Evolutionary conservation across 1,140 invertebrate species (phyloP).

Genomic region (Drosophila dunni): DNA sequence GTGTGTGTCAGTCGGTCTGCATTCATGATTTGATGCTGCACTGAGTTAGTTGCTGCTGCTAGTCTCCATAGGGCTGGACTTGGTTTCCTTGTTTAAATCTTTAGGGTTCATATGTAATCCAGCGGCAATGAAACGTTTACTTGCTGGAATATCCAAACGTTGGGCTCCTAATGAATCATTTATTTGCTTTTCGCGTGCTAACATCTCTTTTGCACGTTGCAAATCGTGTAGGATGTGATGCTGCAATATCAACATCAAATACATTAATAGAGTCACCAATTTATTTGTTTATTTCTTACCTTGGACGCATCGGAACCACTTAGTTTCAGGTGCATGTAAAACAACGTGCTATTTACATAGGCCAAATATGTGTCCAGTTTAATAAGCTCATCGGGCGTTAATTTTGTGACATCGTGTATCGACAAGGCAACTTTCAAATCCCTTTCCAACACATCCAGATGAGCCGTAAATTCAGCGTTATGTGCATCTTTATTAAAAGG

Average conservation of each 20-base stretch:
- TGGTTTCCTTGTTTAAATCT: no score
- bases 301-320: conserved; percentile 53
- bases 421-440: conserved; percentile 38
- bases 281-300: conserved; percentile 19
- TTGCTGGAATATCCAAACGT: conserved; percentile 50
- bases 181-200: conserved; percentile 60
- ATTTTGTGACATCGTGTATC: neutral
- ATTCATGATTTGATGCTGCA: no score
- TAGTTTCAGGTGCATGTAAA: conserved; percentile 58
- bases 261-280: neutral
- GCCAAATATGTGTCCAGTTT: conserved; percentile 60
- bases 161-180: conserved; percentile 38
- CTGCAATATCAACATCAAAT: conserved; percentile 4
- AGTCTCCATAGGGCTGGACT: no score
- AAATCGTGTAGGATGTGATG: conserved; percentile 57
- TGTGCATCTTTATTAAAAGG: no score
- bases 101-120: conserved; percentile 36
- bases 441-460: conserved; percentile 42
- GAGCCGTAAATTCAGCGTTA: conserved; percentile 23
- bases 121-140: conserved; percentile 58
- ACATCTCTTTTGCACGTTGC: conserved; percentile 50
- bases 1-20: no score
- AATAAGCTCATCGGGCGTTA: conserved; percentile 49
- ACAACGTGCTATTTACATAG: conserved; percentile 59
- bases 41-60: no score